Evolutionary conservation across 2,113 vertebrate genomes (phyloP), one percentile per base, ranked within the genome.

Genomic region (Dendrocopos noguchii): DNA sequence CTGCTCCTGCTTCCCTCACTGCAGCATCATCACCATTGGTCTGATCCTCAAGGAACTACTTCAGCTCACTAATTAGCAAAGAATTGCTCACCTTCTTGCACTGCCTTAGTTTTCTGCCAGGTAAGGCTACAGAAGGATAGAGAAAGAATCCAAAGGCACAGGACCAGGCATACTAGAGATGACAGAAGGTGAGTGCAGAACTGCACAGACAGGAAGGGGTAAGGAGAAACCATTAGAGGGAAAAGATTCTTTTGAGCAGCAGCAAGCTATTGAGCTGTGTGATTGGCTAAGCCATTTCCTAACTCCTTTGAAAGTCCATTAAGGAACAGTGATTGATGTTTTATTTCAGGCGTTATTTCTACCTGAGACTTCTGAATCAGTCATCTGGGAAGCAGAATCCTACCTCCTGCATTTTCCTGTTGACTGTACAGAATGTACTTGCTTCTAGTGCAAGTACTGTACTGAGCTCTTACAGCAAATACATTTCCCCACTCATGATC

Each of bases 281-380:
- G 88, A 91, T 71, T 96, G 89, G 68, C 66, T 59, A 55, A 95
- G 80, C 72, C 82, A 80, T 91, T 91, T 95, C 90, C 93, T 94
- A 88, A 93, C 85, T 94, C 60, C 93, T 94, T 95, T 68, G 90
- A 52, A 86, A 95, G 93, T 94, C 93, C 95, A 95, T 93, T 95
- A 96, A 91, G 80, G 80, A 95, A 53, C 70, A 74, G 25, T 95
- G 93, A 93, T 90, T 91, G 92, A 95, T 39, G 56, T 39, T 87
- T 87, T 91, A 80, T 95, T 93, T 90, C 76, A 93, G 60, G 72
- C 90, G 87, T 29, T 52, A 50, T 10, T 50, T 50, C 79, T 91
- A 96, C 93, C 93, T 94, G 93, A 95, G 95, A 90, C 76, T 83
- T 87, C 56, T 71, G 85, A 94, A 93, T 96, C 77, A 95, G 56